Evolutionary conservation across 2,797 vertebrate species (phyloP).

Genomic region (Taeniopygia guttata): DNA sequence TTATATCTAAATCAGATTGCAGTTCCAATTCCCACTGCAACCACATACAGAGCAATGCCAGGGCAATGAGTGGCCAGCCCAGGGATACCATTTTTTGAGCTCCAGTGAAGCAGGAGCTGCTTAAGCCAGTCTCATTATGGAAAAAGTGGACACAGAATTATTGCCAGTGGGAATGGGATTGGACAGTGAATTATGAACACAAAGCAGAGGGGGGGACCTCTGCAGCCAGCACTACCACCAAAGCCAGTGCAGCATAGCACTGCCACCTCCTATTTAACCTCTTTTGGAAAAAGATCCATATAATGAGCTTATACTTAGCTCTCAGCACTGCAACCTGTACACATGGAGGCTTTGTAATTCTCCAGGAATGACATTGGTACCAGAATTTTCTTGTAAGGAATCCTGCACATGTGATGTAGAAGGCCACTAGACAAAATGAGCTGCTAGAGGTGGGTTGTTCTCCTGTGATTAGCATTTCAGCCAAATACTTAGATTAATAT

Average conservation of each 20-base stretch:
- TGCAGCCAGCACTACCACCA: not conserved
- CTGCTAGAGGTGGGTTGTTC: not conserved
- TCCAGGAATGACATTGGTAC: not conserved
- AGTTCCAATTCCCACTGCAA: not conserved
- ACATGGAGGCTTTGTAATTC: not conserved
- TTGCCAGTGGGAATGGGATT: not conserved
- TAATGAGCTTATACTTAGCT: not conserved
- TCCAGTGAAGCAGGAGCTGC: not conserved
- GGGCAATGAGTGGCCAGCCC: not conserved
- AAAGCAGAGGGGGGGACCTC: not conserved
- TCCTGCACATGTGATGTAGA: not conserved
- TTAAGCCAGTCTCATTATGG: not conserved
- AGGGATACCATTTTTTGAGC: not conserved
- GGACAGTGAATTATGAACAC: not conserved
- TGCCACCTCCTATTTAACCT: not conserved
- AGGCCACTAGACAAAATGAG: not conserved
- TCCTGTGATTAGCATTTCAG: not conserved
- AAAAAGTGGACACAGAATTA: not conserved
- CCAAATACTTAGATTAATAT: not conserved
- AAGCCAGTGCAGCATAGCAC: not conserved
- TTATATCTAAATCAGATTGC: not conserved
- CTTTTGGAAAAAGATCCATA: not conserved
- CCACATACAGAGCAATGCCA: rapidly evolving
- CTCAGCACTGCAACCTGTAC: not conserved
- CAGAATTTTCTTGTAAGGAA: not conserved